Percentiles rank a stretch among this genome's conserved stretches.
Evolutionary conservation across 1,140 invertebrate species (phyloP).

Genomic region (Portunus trituberculatus): DNA sequence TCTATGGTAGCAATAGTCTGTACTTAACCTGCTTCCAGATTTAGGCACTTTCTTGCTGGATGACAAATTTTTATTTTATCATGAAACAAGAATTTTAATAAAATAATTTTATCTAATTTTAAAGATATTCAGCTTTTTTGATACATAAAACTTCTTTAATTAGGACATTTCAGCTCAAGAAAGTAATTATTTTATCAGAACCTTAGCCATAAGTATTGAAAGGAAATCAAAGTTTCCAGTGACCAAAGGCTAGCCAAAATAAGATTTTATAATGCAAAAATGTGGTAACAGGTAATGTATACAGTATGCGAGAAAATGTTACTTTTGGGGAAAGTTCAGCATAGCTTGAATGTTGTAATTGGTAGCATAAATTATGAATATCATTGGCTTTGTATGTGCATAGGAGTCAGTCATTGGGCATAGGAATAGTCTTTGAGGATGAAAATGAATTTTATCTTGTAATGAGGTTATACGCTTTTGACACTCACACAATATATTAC

Average conservation of each 20-base stretch:
- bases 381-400: conserved; percentile 65
- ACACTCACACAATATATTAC: conserved; percentile 3
- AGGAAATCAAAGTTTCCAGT: not conserved
- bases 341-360: conserved; percentile 60
- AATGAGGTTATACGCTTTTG: conserved; percentile 20
- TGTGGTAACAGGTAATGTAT: not conserved
- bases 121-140: conserved; percentile 1
- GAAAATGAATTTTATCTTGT: conserved; percentile 46
- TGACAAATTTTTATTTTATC: conserved; percentile 15
- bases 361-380: conserved; percentile 53
- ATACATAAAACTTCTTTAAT: conserved; percentile 3
- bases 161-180: not conserved
- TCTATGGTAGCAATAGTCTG: conserved; percentile 73
- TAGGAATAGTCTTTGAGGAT: conserved; percentile 57
- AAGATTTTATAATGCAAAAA: not conserved
- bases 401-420: conserved; percentile 44
- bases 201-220: conserved; percentile 13
- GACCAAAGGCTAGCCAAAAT: conserved; percentile 16
- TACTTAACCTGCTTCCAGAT: conserved; percentile 73
- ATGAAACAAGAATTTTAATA: not conserved
- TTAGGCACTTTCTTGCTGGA: conserved; percentile 57
- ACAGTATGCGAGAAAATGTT: not conserved
- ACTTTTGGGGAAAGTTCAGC: conserved; percentile 30
- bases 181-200: conserved; percentile 15
- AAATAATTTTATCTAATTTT: not conserved